Evolutionary conservation across 2,797 vertebrate genomes (phyloP).

Genomic region (Syndactyla subalaris): DNA sequence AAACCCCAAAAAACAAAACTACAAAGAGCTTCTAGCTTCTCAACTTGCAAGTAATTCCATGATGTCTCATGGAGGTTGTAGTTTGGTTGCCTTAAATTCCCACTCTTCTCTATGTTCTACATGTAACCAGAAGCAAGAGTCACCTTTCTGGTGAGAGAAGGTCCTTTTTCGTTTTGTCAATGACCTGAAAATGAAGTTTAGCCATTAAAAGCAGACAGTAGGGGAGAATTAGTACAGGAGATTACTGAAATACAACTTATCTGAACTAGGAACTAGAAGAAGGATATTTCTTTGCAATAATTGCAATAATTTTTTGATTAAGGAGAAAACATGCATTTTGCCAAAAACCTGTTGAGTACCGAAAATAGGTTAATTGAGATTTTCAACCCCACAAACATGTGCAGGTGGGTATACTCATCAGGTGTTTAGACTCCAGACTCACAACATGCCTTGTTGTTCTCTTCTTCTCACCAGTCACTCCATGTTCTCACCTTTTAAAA

Average conservation of each 20-base stretch:
- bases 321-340: not conserved
- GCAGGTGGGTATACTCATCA: not conserved
- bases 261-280: not conserved
- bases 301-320: not conserved
- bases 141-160: not conserved
- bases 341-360: not conserved
- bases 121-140: not conserved
- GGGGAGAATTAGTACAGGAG: not conserved
- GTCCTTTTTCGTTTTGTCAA: not conserved
- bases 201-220: not conserved
- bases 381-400: not conserved
- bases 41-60: not conserved
- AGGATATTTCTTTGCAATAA: not conserved
- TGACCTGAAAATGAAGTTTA: not conserved
- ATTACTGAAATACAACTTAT: not conserved
- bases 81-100: not conserved
- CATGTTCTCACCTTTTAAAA: not conserved
- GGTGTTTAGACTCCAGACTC: not conserved
- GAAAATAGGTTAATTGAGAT: not conserved
- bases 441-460: not conserved
- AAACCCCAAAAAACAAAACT: not conserved
- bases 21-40: not conserved
- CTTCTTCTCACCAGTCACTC: not conserved
- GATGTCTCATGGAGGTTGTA: not conserved
- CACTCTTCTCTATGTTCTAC: not conserved